Evolutionary conservation across 2,888 invertebrate genomes (phyloP), one percentile per base, ranked within the genome.

Genomic region (Camptogramma bilineatum): DNA sequence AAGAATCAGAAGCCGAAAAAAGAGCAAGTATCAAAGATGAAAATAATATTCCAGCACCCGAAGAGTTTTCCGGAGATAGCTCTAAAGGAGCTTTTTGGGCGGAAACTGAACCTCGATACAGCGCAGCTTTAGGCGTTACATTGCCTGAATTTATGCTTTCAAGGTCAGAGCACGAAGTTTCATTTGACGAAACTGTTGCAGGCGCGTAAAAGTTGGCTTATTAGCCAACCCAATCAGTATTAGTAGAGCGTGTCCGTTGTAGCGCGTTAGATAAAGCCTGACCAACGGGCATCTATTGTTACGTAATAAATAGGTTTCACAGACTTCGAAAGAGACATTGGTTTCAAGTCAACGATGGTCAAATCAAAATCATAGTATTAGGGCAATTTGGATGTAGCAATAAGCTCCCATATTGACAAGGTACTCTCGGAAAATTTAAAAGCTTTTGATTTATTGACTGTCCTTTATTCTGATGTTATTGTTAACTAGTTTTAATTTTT

Each of bases 131-230:
- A 56, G 95, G 95, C 18, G 93, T 95, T 16, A 94, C 94, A 39
- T 83, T 96, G 68, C 96, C 96, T 0, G 94, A 93, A 74, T 96
- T 94, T 76, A 96, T 96, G 96, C 80, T 96, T 60, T 92, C 94
- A 64, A 94, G 94, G 82, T 95, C 96, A 46, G 95, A 95, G 69
- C 95, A 95, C 73, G 96, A 96, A 86, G 90, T 90, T 76, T 94
- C 95, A 64, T 96, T 96, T 79, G 96, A 96, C 80, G 94, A 93
- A 84, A 83, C 83, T 47, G 89, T 93, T 68, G 89, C 90, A 64
- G 87, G 86, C 77, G 92, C 87, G 83, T 93, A 91, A 84, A 77
- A 79, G 73, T 73, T 75, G 73, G 80, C 74, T 78, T 81, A 78
- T 88, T 88, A 82, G 83, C 84, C 86, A 89, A 90, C 76, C 76